Evolutionary conservation across 2,797 vertebrate genomes (phyloP).

Genomic region (Falco naumanni): DNA sequence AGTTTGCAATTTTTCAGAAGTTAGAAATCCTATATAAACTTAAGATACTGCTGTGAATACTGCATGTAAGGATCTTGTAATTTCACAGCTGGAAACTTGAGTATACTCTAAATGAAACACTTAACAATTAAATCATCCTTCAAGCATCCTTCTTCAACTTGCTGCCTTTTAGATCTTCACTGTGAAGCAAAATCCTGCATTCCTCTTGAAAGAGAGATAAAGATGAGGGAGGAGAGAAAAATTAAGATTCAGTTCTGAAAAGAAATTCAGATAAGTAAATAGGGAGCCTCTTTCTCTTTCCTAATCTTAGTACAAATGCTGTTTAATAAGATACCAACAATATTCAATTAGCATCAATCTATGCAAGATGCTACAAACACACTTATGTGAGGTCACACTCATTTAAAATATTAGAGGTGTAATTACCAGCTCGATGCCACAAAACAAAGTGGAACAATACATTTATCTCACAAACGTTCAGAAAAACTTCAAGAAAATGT

Average conservation of each 20-base stretch:
- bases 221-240: neutral
- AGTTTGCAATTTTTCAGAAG: neutral
- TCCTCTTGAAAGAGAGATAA: neutral
- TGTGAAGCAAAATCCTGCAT: neutral
- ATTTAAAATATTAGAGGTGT: constrained; percentile 25
- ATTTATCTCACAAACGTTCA: neutral
- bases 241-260: constrained; percentile 1
- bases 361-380: constrained; percentile 8
- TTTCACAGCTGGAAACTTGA: constrained; percentile 33
- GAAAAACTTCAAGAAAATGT: neutral
- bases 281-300: neutral
- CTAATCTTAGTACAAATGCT: neutral
- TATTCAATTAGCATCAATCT: constrained; percentile 55
- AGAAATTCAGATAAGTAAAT: constrained; percentile 27
- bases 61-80: neutral
- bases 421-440: neutral
- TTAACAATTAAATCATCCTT: constrained; percentile 31
- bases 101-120: constrained; percentile 1
- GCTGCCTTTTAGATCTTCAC: neutral
- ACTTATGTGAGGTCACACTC: constrained; percentile 2
- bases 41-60: neutral
- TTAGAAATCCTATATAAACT: neutral
- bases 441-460: neutral
- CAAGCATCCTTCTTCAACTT: neutral
- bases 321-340: constrained; percentile 20